These are phyloP conservation scores for Artemia sp. DNA, from an alignment of 2,888 invertebrate species.

Conservation along the genomic window DNA sequence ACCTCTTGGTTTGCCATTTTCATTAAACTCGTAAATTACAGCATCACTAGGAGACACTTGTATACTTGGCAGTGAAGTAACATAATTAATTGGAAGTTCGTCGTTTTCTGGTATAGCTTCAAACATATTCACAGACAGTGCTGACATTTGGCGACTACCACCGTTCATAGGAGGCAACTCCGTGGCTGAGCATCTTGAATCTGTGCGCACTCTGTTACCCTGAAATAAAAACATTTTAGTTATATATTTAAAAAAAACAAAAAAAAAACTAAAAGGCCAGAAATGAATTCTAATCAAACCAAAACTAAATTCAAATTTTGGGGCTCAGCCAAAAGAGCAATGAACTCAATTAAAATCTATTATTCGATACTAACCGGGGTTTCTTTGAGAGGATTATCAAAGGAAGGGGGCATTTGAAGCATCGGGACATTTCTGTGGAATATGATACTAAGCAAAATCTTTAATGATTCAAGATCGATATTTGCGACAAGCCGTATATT, in stretches of 20 bases:
- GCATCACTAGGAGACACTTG: constrained; percentile 21
- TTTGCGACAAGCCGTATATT: too few species aligned
- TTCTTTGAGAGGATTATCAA: too few species aligned
- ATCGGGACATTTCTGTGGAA: too few species aligned
- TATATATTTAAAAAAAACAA: background rate
- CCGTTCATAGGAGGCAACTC: background rate
- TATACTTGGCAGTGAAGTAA: constrained; percentile 3
- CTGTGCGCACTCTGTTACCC: background rate
- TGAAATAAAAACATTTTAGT: background rate
- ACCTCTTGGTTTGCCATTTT: constrained; percentile 17
- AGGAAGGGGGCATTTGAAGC: too few species aligned
- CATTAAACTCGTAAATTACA: constrained; percentile 26
- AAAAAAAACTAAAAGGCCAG: too few species aligned
- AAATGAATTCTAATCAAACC: too few species aligned
- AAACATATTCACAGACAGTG: background rate
- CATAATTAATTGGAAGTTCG: background rate
- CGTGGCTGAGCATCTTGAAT: constrained; percentile 13
- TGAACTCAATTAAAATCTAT: too few species aligned
- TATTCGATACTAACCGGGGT: too few species aligned
- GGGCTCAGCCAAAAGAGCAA: too few species aligned
- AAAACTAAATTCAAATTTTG: too few species aligned
- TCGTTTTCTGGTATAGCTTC: constrained; percentile 16
- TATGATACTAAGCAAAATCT: too few species aligned
- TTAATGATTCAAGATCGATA: too few species aligned
- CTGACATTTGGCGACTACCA: background rate